Percentiles rank a stretch among this genome's conserved stretches.
Conservation (phyloP, 2,797 vertebrate species). For the Protosalanx chinensis region DNA sequence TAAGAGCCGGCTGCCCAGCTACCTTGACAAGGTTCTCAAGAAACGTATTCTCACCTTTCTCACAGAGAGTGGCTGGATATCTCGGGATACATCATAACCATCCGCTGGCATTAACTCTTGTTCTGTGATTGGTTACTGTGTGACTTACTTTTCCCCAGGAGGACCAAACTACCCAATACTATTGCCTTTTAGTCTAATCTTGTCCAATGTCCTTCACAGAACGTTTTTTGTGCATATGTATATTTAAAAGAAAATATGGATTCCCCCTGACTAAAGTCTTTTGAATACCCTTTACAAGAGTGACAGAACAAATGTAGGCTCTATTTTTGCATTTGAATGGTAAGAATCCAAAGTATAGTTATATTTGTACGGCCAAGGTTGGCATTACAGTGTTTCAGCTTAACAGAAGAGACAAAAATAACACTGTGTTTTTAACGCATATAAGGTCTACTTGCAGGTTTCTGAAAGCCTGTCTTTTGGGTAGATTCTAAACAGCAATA, state of each 20-base stretch:
- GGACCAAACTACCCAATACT: slow-evolving; percentile 43
- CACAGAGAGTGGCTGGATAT: slow-evolving; percentile 98
- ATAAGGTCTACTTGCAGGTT: neutral
- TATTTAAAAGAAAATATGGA: slow-evolving; percentile 36
- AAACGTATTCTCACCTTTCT: slow-evolving; percentile 95
- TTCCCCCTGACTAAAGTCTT: slow-evolving; percentile 39
- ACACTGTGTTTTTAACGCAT: slow-evolving; percentile 1
- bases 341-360: neutral
- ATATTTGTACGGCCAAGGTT: slow-evolving; percentile 11
- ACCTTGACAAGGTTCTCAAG: slow-evolving; percentile 95
- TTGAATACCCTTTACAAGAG: slow-evolving; percentile 48
- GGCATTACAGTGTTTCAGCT: slow-evolving; percentile 17
- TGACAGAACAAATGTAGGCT: slow-evolving; percentile 33
- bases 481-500: neutral
- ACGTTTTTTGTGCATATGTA: slow-evolving; percentile 58
- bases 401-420: neutral
- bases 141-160: slow-evolving; percentile 5
- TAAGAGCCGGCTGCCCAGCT: slow-evolving; percentile 93
- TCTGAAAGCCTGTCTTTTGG: slow-evolving; percentile 4
- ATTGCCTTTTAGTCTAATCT: slow-evolving; percentile 29
- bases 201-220: slow-evolving; percentile 17
- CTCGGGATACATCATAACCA: slow-evolving; percentile 85
- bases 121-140: neutral
- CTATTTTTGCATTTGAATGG: slow-evolving; percentile 57
- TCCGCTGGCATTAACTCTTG: neutral